phyloP scores from a whole-genome alignment of 1,140 invertebrate species.

The Popillia japonica region DNA sequence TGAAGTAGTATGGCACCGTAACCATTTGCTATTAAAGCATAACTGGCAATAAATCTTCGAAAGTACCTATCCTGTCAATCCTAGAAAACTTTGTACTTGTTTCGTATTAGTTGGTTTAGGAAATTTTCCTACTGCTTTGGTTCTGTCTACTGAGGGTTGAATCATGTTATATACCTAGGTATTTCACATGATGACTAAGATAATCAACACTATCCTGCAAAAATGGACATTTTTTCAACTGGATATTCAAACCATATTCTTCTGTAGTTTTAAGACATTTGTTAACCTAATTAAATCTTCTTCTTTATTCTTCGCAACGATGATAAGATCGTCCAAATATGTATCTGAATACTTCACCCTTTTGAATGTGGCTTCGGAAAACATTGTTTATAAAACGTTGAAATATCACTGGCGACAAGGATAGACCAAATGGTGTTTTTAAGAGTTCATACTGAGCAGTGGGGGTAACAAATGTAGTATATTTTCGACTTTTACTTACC shows the following conservation, averaged over 20 bases:
- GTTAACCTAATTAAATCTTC: conserved; percentile 56
- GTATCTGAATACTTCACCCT: no score
- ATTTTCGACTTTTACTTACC: no score
- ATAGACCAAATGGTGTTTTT: no score
- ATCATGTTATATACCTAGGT: no score
- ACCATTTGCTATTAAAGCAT: conserved; percentile 51
- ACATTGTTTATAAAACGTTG: no score
- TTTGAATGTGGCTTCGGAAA: background rate
- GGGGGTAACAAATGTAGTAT: background rate
- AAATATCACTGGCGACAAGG: no score
- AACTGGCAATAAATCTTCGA: conserved; percentile 53
- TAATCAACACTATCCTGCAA: conserved; percentile 41
- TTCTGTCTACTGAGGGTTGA: conserved; percentile 52
- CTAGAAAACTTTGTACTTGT: conserved; percentile 52
- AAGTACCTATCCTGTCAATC: conserved; percentile 57
- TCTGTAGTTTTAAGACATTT: conserved; percentile 39
- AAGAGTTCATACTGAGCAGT: no score
- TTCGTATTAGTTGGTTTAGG: conserved; percentile 52
- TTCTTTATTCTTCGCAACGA: conserved; percentile 54
- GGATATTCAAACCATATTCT: conserved; percentile 57
- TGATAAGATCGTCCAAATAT: no score
- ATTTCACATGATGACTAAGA: conserved; percentile 44
- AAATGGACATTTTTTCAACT: conserved; percentile 55
- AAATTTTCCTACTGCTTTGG: no score
- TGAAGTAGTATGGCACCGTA: conserved; percentile 57